Conservation (phyloP, 2,888 invertebrate species). For the Leucania comma region DNA sequence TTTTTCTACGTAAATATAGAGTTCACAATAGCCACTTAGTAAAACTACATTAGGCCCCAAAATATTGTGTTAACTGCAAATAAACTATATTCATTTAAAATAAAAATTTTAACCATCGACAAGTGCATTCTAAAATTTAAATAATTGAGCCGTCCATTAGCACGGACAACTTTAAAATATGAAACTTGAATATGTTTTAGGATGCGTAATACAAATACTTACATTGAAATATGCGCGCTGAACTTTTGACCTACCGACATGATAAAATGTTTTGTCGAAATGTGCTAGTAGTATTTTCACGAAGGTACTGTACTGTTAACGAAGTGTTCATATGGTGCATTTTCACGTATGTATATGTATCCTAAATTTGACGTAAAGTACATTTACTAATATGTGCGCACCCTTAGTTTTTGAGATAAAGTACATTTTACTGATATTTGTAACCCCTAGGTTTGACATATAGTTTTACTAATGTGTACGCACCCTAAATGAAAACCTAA, state of each 20-base stretch:
- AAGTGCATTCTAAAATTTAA: slow-evolving; percentile 19
- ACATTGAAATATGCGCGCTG: slow-evolving; percentile 29
- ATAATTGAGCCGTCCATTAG: slow-evolving; percentile 50
- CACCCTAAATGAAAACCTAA: slow-evolving; percentile 4
- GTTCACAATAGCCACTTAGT: slow-evolving; percentile 11
- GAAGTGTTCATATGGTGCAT: slow-evolving; percentile 43
- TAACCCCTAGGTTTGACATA: slow-evolving; percentile 7
- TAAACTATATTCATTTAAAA: background rate
- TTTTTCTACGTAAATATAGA: slow-evolving; percentile 21
- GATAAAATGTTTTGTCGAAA: slow-evolving; percentile 34
- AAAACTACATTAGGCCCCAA: slow-evolving; percentile 19
- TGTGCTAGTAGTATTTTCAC: slow-evolving; percentile 10
- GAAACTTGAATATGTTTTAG: slow-evolving; percentile 20
- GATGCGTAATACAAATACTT: slow-evolving; percentile 21
- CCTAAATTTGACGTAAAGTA: slow-evolving; percentile 13
- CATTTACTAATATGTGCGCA: background rate
- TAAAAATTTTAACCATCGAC: background rate
- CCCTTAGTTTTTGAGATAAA: slow-evolving; percentile 11
- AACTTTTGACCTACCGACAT: slow-evolving; percentile 26
- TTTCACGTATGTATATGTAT: slow-evolving; percentile 23
- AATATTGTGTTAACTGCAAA: slow-evolving; percentile 9
- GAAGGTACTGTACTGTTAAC: slow-evolving; percentile 17
- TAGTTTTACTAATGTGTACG: slow-evolving; percentile 14
- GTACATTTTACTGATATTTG: slow-evolving; percentile 14
- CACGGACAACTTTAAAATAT: slow-evolving; percentile 35